Evolutionary conservation across 2,797 vertebrate species (phyloP), one percentile per base, ranked within the genome.

Genomic region (Antrozous pallidus): DNA sequence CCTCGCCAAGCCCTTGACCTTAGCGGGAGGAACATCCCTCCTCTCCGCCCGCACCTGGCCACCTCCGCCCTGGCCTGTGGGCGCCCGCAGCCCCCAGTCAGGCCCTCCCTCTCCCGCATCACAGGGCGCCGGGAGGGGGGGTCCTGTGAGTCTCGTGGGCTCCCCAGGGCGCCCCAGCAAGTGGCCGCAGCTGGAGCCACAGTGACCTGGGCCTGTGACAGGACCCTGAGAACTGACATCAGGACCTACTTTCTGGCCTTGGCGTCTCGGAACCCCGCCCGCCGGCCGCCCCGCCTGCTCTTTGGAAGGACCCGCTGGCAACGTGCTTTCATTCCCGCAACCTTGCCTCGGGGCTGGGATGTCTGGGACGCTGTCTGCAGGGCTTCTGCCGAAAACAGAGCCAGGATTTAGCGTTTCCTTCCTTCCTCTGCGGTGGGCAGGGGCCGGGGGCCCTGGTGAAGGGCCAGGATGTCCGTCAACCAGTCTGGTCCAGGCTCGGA

Each of bases 1-100:
- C 78, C 40, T 93, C 49, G 78, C 63, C 5, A 51, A 94, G 95
- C 92, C 65, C 73, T 88, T 90, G 94, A 94, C 90, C 70, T 88
- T 87, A 91, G n/a, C 38, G 0, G 38, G 17, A 49, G 86, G 95
- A 93, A 94, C 91, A 83, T 63, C 69, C 81, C 74, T 82, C 58
- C 80, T 77, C 77, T 56, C 56, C 17, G 28, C 9, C 33, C 1
- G 1, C 26, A 3, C 33, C 96, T 38, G 4, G 22, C 1, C 31
- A 63, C 77, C 82, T 88, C 88, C 16, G 5, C 84, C 70, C 74
- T 38, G 4, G 85, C 69, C 82, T 78, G n/a, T 38, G 56, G 12
- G 24, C 45, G 74, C 82, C 0, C 13, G 6, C 58, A 47, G 88
- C 95, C 2, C 2, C 33, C 79, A 88, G 83, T 91, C 93, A 93